These are phyloP conservation scores for Diphyllodes magnificus DNA, from an alignment of 2,113 vertebrate species.

Conservation along the genomic window DNA sequence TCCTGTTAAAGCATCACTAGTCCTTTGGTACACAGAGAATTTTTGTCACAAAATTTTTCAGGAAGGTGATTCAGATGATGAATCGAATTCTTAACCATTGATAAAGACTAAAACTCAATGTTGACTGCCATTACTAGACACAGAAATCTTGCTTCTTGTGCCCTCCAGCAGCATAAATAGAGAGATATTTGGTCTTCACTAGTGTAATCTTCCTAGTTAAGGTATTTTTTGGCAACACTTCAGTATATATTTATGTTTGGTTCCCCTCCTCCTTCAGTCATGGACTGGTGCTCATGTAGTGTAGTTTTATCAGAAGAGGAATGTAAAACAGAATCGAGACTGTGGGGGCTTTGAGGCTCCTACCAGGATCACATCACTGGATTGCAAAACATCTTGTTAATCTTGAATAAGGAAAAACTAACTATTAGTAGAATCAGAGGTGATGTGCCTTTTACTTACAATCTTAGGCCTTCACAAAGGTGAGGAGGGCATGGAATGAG, in stretches of 20 bases:
- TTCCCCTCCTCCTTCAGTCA: not conserved
- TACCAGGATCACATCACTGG: not conserved
- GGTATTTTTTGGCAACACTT: not conserved
- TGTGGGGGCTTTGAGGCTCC: not conserved
- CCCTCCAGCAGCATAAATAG: not conserved
- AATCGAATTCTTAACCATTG: not conserved
- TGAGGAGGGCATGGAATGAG: fast-evolving
- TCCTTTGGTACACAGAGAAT: not conserved
- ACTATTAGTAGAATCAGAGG: not conserved
- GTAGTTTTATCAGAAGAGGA: not conserved
- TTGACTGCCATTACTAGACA: not conserved
- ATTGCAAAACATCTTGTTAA: not conserved
- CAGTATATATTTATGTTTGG: not conserved
- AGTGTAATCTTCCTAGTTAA: not conserved
- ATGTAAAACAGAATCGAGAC: not conserved
- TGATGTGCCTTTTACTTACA: not conserved
- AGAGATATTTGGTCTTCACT: not conserved
- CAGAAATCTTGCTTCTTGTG: not conserved
- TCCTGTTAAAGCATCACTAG: not conserved
- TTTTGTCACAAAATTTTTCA: not conserved
- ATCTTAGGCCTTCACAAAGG: not conserved
- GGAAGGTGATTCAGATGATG: not conserved
- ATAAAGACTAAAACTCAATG: not conserved
- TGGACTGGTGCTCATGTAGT: not conserved
- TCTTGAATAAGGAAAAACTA: not conserved